Base-by-base conservation (phyloP, 2,113 vertebrate species). In the Lepus europaeus region DNA sequence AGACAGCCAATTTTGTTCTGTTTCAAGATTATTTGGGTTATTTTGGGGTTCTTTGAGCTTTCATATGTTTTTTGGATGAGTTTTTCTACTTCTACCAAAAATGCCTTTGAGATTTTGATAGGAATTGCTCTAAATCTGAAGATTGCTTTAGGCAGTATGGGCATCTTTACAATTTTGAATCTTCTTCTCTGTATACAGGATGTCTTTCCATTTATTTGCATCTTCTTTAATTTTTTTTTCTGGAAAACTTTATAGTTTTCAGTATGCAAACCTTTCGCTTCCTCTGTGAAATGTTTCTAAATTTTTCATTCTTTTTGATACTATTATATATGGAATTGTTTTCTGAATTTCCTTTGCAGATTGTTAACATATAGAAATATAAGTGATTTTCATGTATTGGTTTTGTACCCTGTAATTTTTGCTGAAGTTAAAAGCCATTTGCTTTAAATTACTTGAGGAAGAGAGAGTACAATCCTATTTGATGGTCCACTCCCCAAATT, bases 271-370 rank as follows among this genome's bases (percentile, higher is more conserved):
- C 64, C 14, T 64, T 92, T 64, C 5, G 10, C 25, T 22, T 77
- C 53, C 63, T 84, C 22, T 53, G 29, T 77, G 39, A 74, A 59
- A 25, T 70, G 70, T 80, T 59, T 31, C 72, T 63, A 87, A 78
- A 6, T 59, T 61, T 73, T 81, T 73, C 68, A 61, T 61, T 79
- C 13, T 72, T 90, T 70, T 78, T 63, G 6, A 63, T 87, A 56
- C 4, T 79, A 39, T 70, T 70, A 5, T 36, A 89, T 72, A 69
- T 74, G 5, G 7, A 70, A 31, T 81, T 88, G 1, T 74, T 92
- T 74, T 68, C 36, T 45, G 69, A 80, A 63, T 63, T 82, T 86
- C 53, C 79, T 77, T 87, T 93, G 85, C 72, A 39, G n/a, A 74
- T 83, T 73, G 14, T 39, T 87, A 73, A 79, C 74, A 25, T n/a